These are phyloP conservation scores for Empidonax traillii DNA, from an alignment of 2,113 vertebrate species.

Conservation along the genomic window DNA sequence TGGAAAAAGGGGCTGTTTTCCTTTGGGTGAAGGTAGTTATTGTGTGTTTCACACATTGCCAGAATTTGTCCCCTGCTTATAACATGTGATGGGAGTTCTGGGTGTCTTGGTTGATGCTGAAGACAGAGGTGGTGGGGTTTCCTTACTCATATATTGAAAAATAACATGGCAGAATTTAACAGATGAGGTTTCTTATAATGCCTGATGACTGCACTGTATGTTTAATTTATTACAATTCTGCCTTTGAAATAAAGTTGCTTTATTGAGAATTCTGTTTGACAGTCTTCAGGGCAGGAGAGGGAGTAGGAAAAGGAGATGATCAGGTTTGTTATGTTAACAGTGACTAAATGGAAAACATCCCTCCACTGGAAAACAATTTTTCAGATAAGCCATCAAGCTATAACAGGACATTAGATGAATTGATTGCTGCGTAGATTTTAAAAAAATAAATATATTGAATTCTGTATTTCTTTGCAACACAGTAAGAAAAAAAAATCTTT, in stretches of 20 bases:
- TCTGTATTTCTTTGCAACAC: background rate
- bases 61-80: fast-evolving
- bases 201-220: background rate
- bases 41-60: background rate
- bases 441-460: background rate
- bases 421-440: background rate
- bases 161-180: background rate
- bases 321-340: background rate
- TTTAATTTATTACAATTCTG: background rate
- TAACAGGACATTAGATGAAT: background rate
- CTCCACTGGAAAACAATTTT: background rate
- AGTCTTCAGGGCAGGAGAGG: background rate
- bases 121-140: no score
- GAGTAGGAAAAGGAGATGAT: background rate
- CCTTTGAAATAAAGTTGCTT: background rate
- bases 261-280: background rate
- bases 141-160: background rate
- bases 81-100: background rate
- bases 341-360: background rate
- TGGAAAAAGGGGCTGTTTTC: fast-evolving
- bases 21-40: background rate
- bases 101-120: background rate
- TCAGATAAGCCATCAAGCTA: background rate
- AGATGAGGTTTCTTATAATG: background rate
- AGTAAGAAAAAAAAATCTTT: background rate